phyloP scores from a whole-genome alignment of 2,113 vertebrate species.

The Pelecanus crispus region DNA sequence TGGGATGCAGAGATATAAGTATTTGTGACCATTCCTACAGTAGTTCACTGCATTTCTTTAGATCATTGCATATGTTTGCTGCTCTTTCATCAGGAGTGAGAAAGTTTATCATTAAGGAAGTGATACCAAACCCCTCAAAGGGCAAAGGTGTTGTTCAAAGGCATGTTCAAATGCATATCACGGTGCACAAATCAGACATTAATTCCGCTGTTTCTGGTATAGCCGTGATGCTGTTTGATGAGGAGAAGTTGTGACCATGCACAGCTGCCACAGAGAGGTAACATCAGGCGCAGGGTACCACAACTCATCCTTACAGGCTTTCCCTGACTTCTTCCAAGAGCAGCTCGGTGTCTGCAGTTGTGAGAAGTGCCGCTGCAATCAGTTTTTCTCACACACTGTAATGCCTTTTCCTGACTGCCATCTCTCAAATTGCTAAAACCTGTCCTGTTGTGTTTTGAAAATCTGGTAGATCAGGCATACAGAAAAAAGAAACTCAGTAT shows the following conservation, averaged over 20 bases:
- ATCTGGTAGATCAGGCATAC: background rate
- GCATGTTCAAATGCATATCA: rapidly evolving
- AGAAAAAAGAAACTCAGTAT: background rate
- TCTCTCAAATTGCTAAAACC: background rate
- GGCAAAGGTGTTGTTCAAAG: background rate
- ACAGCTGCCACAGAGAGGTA: background rate
- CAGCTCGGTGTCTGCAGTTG: background rate
- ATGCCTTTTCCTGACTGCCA: background rate
- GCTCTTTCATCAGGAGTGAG: background rate
- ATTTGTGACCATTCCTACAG: background rate
- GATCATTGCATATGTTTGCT: background rate
- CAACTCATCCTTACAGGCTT: background rate
- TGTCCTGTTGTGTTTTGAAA: background rate
- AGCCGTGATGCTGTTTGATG: background rate
- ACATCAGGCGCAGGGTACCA: background rate
- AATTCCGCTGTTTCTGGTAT: background rate
- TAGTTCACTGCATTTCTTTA: background rate
- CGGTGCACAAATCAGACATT: rapidly evolving
- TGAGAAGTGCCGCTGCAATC: background rate
- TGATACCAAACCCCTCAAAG: rapidly evolving
- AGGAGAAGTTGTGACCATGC: background rate
- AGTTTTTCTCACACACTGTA: background rate
- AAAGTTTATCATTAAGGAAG: background rate
- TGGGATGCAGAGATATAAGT: background rate
- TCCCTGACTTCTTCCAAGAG: background rate